A percentile compares a stretch with the other conserved stretches of the same genome.
Conservation (phyloP, 2,797 vertebrate species). For the Hippopotamyrus pictus region DNA sequence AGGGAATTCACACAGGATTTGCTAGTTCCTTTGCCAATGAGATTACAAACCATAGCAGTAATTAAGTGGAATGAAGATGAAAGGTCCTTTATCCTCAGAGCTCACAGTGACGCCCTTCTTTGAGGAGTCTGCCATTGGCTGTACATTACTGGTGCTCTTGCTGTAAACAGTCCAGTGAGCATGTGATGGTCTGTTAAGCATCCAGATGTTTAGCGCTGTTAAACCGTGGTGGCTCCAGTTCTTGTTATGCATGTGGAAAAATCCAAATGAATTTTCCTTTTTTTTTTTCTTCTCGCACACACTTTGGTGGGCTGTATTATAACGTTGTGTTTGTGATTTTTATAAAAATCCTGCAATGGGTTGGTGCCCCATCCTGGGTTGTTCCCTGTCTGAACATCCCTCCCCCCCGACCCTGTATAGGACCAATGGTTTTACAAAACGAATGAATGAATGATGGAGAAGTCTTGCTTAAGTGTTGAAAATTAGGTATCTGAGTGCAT, state of each 20-base stretch:
- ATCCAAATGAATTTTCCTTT: background rate
- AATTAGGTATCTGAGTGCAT: background rate
- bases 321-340: background rate
- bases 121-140: background rate
- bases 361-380: background rate
- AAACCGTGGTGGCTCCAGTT: background rate
- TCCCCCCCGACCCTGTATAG: background rate
- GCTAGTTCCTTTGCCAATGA: background rate
- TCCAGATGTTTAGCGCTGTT: background rate
- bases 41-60: background rate
- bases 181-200: background rate
- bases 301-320: background rate
- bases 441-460: background rate
- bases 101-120: background rate
- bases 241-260: background rate
- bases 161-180: background rate
- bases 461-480: background rate
- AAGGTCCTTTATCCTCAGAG: background rate
- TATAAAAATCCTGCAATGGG: background rate
- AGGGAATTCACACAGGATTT: constrained; percentile 7
- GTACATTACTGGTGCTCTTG: background rate
- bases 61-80: constrained; percentile 6
- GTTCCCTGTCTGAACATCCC: background rate
- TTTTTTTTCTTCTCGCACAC: background rate
- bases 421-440: background rate